These are phyloP conservation scores for Martes flavigula DNA, from an alignment of 2,797 vertebrate genomes.

Conservation along the genomic window DNA sequence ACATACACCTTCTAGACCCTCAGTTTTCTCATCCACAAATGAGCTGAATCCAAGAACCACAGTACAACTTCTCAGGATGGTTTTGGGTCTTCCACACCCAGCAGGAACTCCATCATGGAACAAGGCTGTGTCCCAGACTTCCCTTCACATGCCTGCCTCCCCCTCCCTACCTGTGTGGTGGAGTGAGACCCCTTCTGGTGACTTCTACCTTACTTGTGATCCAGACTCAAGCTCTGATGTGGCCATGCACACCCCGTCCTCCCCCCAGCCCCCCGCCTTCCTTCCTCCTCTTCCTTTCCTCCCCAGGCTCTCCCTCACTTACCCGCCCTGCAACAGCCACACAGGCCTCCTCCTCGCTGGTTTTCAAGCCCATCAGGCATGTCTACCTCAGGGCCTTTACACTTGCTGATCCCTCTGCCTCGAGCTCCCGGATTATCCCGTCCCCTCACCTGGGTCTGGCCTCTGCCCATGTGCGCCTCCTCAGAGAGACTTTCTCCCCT, in stretches of 20 bases:
- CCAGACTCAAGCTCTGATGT: background rate
- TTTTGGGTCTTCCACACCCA: background rate
- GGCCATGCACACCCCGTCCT: accelerated
- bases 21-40: background rate
- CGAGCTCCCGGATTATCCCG: background rate
- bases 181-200: background rate
- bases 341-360: background rate
- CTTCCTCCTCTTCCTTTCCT: background rate
- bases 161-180: accelerated
- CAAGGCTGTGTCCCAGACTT: background rate
- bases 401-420: background rate
- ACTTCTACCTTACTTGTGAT: background rate
- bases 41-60: background rate
- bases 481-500: background rate
- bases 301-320: background rate
- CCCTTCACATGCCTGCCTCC: background rate
- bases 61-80: background rate
- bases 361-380: background rate
- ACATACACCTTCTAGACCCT: background rate
- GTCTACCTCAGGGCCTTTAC: background rate
- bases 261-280: background rate
- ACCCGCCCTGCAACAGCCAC: background rate
- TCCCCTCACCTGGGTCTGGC: background rate
- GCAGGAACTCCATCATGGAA: background rate
- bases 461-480: background rate